Percentiles rank a stretch among this genome's conserved stretches.
These are phyloP conservation scores for Fissipunctia ypsillon DNA, from an alignment of 2,888 invertebrate species.

Conservation along the genomic window DNA sequence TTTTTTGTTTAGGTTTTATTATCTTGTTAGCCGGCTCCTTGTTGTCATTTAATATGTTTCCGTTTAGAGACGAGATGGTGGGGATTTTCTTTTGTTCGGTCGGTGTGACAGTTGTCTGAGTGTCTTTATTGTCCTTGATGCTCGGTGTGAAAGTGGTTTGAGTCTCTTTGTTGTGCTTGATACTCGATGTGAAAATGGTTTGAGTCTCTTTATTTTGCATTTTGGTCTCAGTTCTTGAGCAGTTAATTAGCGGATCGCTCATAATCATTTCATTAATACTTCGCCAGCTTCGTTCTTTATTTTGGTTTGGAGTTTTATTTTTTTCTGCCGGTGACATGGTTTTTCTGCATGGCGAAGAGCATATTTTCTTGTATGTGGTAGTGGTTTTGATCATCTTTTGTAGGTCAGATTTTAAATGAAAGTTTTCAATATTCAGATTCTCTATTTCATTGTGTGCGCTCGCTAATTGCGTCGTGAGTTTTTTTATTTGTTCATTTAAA, in stretches of 20 bases:
- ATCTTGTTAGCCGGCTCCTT: too few species aligned
- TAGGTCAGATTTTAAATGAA: conserved; percentile 1
- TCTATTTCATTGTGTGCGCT: conserved; percentile 1
- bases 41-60: too few species aligned
- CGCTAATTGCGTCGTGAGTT: neutral
- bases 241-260: too few species aligned
- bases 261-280: neutral
- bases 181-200: too few species aligned
- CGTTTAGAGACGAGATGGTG: too few species aligned
- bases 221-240: too few species aligned
- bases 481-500: conserved; percentile 7
- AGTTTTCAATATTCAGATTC: conserved; percentile 10
- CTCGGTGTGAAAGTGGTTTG: neutral
- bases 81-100: too few species aligned
- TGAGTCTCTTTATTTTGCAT: too few species aligned
- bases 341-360: neutral
- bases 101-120: too few species aligned
- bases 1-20: too few species aligned
- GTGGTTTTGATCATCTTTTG: conserved; percentile 2
- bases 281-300: neutral
- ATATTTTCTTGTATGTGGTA: too few species aligned
- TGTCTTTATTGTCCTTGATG: neutral
- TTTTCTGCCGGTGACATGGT: neutral
- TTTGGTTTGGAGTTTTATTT: conserved; percentile 9
- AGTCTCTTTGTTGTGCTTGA: too few species aligned